Base-by-base conservation (phyloP, 2,797 vertebrate genomes). In the Australoheros facetus region DNA sequence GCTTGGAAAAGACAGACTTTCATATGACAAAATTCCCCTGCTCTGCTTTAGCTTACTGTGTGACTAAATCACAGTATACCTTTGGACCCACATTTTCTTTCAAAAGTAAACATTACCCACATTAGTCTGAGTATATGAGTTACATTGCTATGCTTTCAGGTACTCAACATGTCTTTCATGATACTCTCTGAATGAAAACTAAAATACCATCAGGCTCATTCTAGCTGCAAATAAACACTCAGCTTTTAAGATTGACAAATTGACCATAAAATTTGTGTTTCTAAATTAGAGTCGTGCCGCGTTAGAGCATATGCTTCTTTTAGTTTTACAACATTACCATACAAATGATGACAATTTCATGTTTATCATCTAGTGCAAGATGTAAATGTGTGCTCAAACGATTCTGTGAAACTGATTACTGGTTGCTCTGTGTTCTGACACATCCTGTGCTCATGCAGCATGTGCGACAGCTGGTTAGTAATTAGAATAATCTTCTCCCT, bases 401-500 rank as follows among this genome's bases (percentile, higher is more conserved):
- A 94, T 92, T 90, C 87, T 88, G 90, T 90, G 91, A 84, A 92
- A 91, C 85, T 94, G 91, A 93, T 93, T 92, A 91, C 88, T 86
- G 87, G 87, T 90, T 91, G 89, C 92, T 90, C 91, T 88, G 91
- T 90, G 90, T 90, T 95, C 90, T 86, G 88, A 93, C 88, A 91
- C 90, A 91, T 93, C 90, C 91, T 89, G 85, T 84, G 91, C 90
- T 93, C 89, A 80, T 90, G 90, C 91, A 87, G 91, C 90, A 89
- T 94, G 92, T 73, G 84, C 91, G 93, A 93, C 94, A 94, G 94
- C 91, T 93, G 89, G 85, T 90, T 92, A 91, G 94, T 95, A 94
- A 96, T 96, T 96, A 95, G 93, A 95, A 95, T 95, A 95, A 96
- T 95, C 94, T 94, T 93, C 94, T 95, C 92, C 92, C 90, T 92